Evolutionary conservation across 2,888 invertebrate species (phyloP).

Genomic region (Phytoseiulus persimilis): DNA sequence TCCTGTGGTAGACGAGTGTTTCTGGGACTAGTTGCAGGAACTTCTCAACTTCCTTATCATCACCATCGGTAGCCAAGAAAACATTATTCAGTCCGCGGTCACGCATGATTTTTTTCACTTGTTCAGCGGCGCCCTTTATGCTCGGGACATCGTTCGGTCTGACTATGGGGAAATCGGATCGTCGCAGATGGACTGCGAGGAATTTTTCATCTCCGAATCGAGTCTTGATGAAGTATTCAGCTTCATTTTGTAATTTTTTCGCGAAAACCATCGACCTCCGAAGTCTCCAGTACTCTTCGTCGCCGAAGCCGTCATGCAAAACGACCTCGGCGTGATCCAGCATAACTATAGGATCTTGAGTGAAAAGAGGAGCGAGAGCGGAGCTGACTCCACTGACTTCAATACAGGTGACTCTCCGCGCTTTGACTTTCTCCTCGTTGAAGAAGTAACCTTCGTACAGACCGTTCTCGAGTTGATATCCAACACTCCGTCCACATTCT

Average conservation of each 20-base stretch:
- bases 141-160: slow-evolving; percentile 67
- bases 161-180: slow-evolving; percentile 74
- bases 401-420: slow-evolving; percentile 63
- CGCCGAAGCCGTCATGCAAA: slow-evolving; percentile 77
- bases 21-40: slow-evolving; percentile 35
- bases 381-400: slow-evolving; percentile 54
- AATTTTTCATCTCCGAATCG: slow-evolving; percentile 58
- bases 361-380: slow-evolving; percentile 35
- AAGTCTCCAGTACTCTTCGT: slow-evolving; percentile 70
- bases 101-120: slow-evolving; percentile 60
- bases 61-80: slow-evolving; percentile 75
- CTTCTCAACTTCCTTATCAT: slow-evolving; percentile 34
- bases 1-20: slow-evolving; percentile 46
- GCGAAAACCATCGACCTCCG: slow-evolving; percentile 54
- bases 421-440: slow-evolving; percentile 63
- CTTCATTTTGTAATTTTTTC: slow-evolving; percentile 59
- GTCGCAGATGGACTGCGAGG: slow-evolving; percentile 72
- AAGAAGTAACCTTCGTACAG: slow-evolving; percentile 58
- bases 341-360: slow-evolving; percentile 46
- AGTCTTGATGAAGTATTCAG: slow-evolving; percentile 59
- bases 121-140: slow-evolving; percentile 65
- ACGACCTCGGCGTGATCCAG: slow-evolving; percentile 65
- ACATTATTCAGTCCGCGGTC: slow-evolving; percentile 58
- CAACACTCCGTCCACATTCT: slow-evolving; percentile 73
- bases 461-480: slow-evolving; percentile 54